Conservation (phyloP, 2,113 vertebrate species). For the Chroicocephalus ridibundus region DNA sequence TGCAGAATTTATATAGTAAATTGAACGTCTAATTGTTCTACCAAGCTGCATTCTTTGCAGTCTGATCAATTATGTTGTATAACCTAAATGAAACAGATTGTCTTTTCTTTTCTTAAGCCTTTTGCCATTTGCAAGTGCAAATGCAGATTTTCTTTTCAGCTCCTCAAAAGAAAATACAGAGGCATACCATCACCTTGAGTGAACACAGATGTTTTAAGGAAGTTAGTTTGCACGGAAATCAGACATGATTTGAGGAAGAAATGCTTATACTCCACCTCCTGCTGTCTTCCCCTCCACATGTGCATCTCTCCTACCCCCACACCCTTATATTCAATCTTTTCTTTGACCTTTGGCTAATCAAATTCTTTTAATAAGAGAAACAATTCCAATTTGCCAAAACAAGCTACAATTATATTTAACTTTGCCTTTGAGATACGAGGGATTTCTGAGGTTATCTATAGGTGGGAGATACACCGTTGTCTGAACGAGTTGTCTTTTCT, state of each 20-base stretch:
- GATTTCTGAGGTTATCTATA: not conserved
- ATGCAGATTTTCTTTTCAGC: slow-evolving; percentile 1
- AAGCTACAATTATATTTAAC: not conserved
- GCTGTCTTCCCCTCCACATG: slow-evolving; percentile 11
- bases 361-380: slow-evolving; percentile 4
- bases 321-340: not conserved
- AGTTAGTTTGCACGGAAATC: slow-evolving; percentile 30
- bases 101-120: not conserved
- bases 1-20: slow-evolving; percentile 28
- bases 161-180: slow-evolving; percentile 26
- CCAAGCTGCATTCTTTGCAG: not conserved
- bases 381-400: not conserved
- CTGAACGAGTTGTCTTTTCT: not conserved
- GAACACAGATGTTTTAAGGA: slow-evolving; percentile 57
- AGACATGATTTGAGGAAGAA: slow-evolving; percentile 44
- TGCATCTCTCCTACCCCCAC: not conserved
- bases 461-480: not conserved
- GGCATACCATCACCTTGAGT: slow-evolving; percentile 48
- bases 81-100: not conserved
- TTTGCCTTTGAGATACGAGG: not conserved
- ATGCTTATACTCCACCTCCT: slow-evolving; percentile 31
- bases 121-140: slow-evolving; percentile 14
- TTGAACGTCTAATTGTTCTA: slow-evolving; percentile 18
- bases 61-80: slow-evolving; percentile 27
- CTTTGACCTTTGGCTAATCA: not conserved